phyloP scores from a whole-genome alignment of 1,140 invertebrate species.

The Battus philenor region DNA sequence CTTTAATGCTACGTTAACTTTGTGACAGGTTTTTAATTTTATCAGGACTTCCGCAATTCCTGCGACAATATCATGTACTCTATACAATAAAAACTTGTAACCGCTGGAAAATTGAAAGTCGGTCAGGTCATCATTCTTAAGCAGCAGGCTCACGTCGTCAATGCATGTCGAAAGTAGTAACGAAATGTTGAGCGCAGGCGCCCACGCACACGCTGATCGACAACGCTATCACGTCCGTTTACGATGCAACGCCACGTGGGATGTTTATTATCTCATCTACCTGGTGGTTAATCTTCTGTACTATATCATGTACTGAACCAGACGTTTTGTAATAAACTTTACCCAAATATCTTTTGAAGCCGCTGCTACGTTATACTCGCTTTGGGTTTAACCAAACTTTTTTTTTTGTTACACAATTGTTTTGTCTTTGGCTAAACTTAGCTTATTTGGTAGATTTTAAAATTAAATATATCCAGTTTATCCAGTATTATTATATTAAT shows the following conservation, averaged over 20 bases:
- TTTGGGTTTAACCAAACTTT: conserved; percentile 4
- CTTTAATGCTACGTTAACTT: neutral
- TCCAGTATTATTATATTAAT: too few species aligned
- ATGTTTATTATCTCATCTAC: conserved; percentile 64
- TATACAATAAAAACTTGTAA: too few species aligned
- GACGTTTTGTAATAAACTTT: conserved; percentile 35
- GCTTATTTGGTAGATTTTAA: too few species aligned
- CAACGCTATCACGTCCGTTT: conserved; percentile 20
- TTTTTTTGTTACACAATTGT: neutral
- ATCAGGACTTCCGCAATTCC: conserved; percentile 11
- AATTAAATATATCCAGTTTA: too few species aligned
- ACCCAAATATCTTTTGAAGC: conserved; percentile 3
- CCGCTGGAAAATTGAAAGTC: too few species aligned
- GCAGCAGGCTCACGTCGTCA: conserved; percentile 15
- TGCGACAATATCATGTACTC: too few species aligned
- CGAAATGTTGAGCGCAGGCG: conserved; percentile 55
- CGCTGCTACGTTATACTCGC: neutral
- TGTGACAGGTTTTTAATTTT: too few species aligned
- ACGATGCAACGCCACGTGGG: conserved; percentile 41
- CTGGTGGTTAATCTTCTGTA: conserved; percentile 39
- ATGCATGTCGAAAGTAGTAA: conserved; percentile 56
- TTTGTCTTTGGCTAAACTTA: conserved; percentile 4
- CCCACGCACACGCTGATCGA: conserved; percentile 35
- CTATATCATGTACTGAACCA: conserved; percentile 45
- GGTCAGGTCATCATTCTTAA: too few species aligned